phyloP scores from a whole-genome alignment of 2,113 vertebrate genomes.

The Holacanthus passer region DNA sequence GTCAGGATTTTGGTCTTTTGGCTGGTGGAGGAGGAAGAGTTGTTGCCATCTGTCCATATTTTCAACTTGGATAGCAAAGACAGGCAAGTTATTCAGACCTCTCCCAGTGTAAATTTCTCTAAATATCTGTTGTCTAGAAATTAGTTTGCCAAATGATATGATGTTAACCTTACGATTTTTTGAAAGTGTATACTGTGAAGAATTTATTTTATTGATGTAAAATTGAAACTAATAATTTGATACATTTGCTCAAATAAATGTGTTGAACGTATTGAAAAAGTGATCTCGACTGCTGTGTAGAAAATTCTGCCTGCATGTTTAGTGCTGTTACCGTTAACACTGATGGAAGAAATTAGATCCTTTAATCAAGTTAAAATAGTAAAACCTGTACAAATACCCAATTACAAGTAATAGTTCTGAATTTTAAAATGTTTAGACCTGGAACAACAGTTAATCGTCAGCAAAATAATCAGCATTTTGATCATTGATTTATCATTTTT shows the following conservation, averaged over 20 bases:
- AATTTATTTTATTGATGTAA: constrained; percentile 78
- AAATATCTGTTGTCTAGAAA: constrained; percentile 61
- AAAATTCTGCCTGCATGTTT: not conserved
- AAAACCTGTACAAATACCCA: not conserved
- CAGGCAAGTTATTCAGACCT: constrained; percentile 13
- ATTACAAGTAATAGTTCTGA: not conserved
- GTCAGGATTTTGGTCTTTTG: constrained; percentile 28
- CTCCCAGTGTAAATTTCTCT: constrained; percentile 53
- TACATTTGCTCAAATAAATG: constrained; percentile 85
- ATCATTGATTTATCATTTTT: not conserved
- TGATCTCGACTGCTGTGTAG: not conserved
- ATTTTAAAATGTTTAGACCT: not conserved
- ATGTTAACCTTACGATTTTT: constrained; percentile 58
- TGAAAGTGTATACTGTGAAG: constrained; percentile 79
- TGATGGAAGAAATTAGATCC: no score
- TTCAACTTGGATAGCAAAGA: not conserved
- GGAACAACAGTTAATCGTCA: not conserved
- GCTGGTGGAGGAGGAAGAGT: constrained; percentile 28
- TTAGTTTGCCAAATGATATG: constrained; percentile 73
- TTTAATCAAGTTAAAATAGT: not conserved
- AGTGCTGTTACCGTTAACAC: no score
- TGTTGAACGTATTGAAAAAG: constrained; percentile 64
- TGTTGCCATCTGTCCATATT: constrained; percentile 44
- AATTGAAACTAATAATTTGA: constrained; percentile 79
- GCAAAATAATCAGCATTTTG: not conserved